Base-by-base conservation (phyloP, 2,888 invertebrate species). In the Epistrophella euchroma region DNA sequence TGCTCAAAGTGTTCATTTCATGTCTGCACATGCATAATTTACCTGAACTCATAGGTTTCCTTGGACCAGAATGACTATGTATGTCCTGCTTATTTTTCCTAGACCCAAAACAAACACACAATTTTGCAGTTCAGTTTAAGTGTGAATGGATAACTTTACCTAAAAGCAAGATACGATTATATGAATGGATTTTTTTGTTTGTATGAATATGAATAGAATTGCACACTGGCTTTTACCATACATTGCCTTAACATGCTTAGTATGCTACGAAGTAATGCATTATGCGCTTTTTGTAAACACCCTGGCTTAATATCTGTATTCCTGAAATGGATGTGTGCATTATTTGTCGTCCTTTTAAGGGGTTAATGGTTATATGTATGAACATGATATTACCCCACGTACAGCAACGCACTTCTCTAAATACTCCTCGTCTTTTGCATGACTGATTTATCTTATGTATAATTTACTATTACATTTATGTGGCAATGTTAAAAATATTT, bases 1-100 rank as follows among this genome's bases (percentile, higher is more conserved):
- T 71, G 45, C 71, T 43, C 60, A 68, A 76, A 85, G 85, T 85
- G 85, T 77, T 77, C 81, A 76, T 85, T 75, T 76, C 60, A 73
- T 76, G 68, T 32, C 7, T 73, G 45, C 47, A 17, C 56, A 66
- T 66, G 35, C 70, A 71, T 77, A 50, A 60, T 6, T 73, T 68
- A 28, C 32, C 37, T 17, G 19, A 37, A 15, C 60, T 45, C 47
- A n/a, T 22, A 55, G 4, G 28, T 55, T 60, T 40, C n/a, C 52
- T 68, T 58, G 50, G 64, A 72, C 55, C 32, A 37, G 52, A 79
- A 66, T 76, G 58, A 15, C 45, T 73, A 47, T 73, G 45, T 52
- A 75, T 58, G 43, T 75, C 58, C 10, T 68, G 37, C 22, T 68
- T 68, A 17, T 19, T 66, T 47, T 40, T 32, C 15, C 22, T 9